These are phyloP conservation scores for Dasypogon diadema DNA, from an alignment of 2,888 invertebrate species.

Conservation along the genomic window DNA sequence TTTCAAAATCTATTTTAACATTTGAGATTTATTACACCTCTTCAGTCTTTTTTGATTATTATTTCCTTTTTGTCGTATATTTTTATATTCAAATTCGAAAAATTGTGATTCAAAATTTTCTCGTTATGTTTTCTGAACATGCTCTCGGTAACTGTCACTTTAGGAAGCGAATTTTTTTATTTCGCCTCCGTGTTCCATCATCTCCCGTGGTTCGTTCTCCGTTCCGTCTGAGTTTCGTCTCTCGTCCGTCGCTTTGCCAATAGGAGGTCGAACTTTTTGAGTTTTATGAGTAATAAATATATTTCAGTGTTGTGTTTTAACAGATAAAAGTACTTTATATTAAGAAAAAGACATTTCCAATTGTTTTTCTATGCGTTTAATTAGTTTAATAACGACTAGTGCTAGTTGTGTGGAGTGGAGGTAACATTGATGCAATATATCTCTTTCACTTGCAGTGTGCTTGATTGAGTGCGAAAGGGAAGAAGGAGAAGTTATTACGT, in stretches of 20 bases:
- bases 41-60: no score
- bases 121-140: not conserved
- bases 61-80: no score
- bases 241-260: no score
- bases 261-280: no score
- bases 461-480: constrained; percentile 7
- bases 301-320: not conserved
- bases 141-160: not conserved
- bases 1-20: no score
- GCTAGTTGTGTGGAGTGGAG: constrained; percentile 31
- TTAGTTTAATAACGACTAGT: constrained; percentile 21
- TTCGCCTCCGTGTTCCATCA: not conserved
- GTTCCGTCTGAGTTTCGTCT: no score
- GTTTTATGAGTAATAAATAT: no score
- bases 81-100: not conserved
- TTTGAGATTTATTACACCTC: no score
- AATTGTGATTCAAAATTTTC: not conserved
- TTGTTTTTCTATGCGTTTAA: not conserved
- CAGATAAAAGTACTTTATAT: not conserved
- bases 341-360: no score
- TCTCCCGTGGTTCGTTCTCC: no score
- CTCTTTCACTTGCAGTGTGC: not conserved
- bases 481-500: constrained; percentile 39
- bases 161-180: not conserved
- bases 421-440: constrained; percentile 30